Evolutionary conservation across 2,113 vertebrate species (phyloP), one percentile per base, ranked within the genome.

Genomic region (Notarius lentiginosus): DNA sequence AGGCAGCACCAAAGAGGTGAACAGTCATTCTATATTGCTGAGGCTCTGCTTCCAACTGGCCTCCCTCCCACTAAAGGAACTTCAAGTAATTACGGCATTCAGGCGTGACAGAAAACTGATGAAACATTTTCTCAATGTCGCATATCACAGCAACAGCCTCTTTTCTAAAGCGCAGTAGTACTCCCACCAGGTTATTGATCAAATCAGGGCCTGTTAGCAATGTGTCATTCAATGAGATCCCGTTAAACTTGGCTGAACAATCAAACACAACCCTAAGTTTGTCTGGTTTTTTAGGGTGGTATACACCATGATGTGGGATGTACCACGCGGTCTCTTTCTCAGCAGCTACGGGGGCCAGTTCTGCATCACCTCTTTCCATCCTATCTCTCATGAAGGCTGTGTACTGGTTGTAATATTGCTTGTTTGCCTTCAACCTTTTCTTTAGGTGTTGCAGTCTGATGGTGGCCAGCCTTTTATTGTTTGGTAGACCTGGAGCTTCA

Each of bases 401-500:
- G 5, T 90, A 90, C 1, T 90, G 80, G 18, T 86, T 22, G 41
- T 63, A 10, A 56, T 80, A 88, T 30, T 49, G 89, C 14, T 86
- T 14, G 6, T 89, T 82, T 1, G 61, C 11, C 30, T 89, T 89
- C 0, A 89, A 18, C 73, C 49, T 89, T 47, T 20, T 87, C 53
- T 86, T 89, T 2, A 90, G 12, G 18, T 80, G 27, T 34, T 90
- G 77, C 6, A 90, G 41, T 9, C 79, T 51, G 65, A 65, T 63
- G 6, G 27, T 75, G 2, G 89, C 85, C n/a, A 90, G 27, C 53
- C n/a, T 85, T 49, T 79, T 89, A 10, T 87, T 90, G 10, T 90
- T 79, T 15, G 85, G 87, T n/a, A 88, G 51, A 34, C 34, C 34
- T 34, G 0, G 30, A 10, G 15, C 86, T 79, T 15, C 5, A 86